Evolutionary conservation across 2,113 vertebrate genomes (phyloP), one percentile per base, ranked within the genome.

Genomic region (Crocuta crocuta): DNA sequence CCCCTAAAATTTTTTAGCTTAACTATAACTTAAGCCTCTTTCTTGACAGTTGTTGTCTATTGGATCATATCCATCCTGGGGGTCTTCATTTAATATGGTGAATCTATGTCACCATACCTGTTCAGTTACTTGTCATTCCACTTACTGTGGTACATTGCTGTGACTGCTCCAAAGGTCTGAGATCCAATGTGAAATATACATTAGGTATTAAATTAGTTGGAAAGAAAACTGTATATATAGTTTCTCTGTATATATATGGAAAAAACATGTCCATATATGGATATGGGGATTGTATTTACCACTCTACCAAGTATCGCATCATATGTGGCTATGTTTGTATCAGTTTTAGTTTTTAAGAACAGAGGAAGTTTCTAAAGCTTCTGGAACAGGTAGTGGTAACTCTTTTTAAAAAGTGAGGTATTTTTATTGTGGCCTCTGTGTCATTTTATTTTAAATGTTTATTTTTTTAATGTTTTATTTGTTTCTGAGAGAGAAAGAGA

Each of bases 311-410:
- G 15, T 45, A 50, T 81, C 73, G 81, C 31, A 58, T 90, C 43
- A 33, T 31, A 61, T 11, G 81, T 81, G 10, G 16, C 39, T 85
- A 4, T 71, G 26, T 91, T 74, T 81, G 0, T 63, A 10, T 70
- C n/a, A 39, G 6, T 35, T 79, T 80, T 66, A 65, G 2, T 81
- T 96, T 95, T 93, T 63, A 83, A 78, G 15, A 71, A n/a, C 31
- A 84, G 45, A 83, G 24, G 83, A 95, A 65, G 26, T 92, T 71
- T 92, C 58, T 78, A 76, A 85, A 80, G n/a, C 17, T 68, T 78
- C 26, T 13, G 7, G 81, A 88, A 66, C 70, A 96, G 70, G 11
- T 68, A 71, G 33, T 85, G 61, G 91, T 50, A 78, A 65, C n/a
- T 61, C 23, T 61, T 83, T 63, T 65, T 5, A 78, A 58, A 83